Evolutionary conservation across 2,888 invertebrate genomes (phyloP).

Genomic region (Tubulanus polymorphus): DNA sequence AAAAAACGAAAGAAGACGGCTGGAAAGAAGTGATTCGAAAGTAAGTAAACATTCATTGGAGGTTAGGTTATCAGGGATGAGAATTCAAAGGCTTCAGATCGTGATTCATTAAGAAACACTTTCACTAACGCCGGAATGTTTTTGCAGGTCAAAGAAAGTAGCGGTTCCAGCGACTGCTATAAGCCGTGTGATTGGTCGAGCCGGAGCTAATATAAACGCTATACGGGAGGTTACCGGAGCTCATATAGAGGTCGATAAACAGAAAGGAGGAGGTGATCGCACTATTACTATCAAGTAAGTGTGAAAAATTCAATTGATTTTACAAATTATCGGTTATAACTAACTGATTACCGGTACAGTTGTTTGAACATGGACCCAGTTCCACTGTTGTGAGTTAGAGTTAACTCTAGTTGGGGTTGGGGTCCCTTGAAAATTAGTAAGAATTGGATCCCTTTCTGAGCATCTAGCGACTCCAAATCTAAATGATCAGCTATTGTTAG

Average conservation of each 20-base stretch:
- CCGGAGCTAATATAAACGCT: conserved; percentile 96
- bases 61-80: too few relatives aligned
- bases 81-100: neutral
- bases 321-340: too few relatives aligned
- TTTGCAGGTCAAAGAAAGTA: conserved; percentile 71
- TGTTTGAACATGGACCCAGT: too few relatives aligned
- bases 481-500: too few relatives aligned
- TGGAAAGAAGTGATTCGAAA: conserved; percentile 96
- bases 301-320: conserved; percentile 6
- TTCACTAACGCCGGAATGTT: too few relatives aligned
- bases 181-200: conserved; percentile 94
- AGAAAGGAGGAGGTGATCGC: conserved; percentile 60
- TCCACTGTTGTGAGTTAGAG: too few relatives aligned
- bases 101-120: neutral
- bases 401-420: too few relatives aligned
- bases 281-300: conserved; percentile 88
- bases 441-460: too few relatives aligned
- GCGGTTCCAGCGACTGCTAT: conserved; percentile 92
- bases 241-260: conserved; percentile 97
- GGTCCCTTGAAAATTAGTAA: too few relatives aligned
- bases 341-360: too few relatives aligned
- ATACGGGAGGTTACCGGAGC: conserved; percentile 95
- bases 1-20: conserved; percentile 72
- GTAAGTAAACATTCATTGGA: too few relatives aligned
- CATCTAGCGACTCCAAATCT: too few relatives aligned